Evolutionary conservation across 92 coral and sea anemone species (phyloP).

Genomic region (Phenganax marumi): DNA sequence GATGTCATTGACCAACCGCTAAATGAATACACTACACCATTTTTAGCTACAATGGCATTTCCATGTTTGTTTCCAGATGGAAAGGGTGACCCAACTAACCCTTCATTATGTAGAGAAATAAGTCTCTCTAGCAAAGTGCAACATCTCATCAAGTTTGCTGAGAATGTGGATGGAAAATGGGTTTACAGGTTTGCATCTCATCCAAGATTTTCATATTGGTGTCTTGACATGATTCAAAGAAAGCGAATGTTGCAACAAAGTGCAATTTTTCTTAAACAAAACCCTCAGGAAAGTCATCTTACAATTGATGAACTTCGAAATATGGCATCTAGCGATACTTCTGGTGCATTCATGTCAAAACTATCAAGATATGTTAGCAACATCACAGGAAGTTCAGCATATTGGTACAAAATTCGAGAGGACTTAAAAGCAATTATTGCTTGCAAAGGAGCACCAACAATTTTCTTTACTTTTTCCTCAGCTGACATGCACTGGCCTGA

Average conservation of each 20-base stretch:
- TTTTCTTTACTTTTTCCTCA: conserved; percentile 9
- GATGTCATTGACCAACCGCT: conserved; percentile 45
- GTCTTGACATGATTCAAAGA: conserved; percentile 41
- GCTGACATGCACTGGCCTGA: too few relatives aligned
- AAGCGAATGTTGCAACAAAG: conserved; percentile 22
- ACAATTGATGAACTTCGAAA: conserved; percentile 24
- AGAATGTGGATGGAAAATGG: conserved; percentile 23
- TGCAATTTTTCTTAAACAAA: too few relatives aligned
- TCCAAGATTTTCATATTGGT: too few relatives aligned
- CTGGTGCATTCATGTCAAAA: conserved; percentile 49
- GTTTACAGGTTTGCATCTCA: conserved; percentile 38
- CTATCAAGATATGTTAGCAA: too few relatives aligned
- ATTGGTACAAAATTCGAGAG: too few relatives aligned
- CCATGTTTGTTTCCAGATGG: conserved; percentile 64
- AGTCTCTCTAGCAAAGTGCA: conserved; percentile 39
- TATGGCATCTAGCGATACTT: conserved; percentile 19
- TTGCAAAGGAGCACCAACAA: too few relatives aligned
- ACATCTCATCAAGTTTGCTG: conserved; percentile 52
- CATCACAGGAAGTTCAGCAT: not conserved
- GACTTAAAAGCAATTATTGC: too few relatives aligned
- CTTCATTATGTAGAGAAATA: conserved; percentile 32
- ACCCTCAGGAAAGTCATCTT: conserved; percentile 14
- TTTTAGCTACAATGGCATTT: conserved; percentile 66
- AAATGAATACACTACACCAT: conserved; percentile 57
- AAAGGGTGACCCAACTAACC: too few relatives aligned